Evolutionary conservation across 2,888 invertebrate species (phyloP), one percentile per base, ranked within the genome.

Genomic region (Dermolepida albohirtum): DNA sequence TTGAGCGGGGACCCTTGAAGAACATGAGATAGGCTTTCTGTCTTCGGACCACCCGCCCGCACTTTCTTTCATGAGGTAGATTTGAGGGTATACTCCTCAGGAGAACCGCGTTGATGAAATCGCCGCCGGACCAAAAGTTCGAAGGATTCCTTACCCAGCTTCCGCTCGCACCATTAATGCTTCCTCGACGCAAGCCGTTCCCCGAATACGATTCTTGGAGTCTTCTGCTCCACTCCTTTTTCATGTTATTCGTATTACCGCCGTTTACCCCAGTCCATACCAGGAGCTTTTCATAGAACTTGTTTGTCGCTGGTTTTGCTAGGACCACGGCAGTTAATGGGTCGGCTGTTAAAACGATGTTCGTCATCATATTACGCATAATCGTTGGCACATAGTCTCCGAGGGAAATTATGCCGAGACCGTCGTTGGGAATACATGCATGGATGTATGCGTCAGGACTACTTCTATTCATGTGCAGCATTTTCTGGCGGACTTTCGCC

Each of bases 61-160:
- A 73, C 44, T 49, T 47, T 16, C 73, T 12, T 11, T 63, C 68
- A 2, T 71, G 51, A 12, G 64, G 40, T 1, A 69, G 69, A 8
- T 64, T 64, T 0, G 75, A 76, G 22, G 75, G 74, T 7, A 75
- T 73, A 0, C 71, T 72, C 6, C 74, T 27, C 1, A 76, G 68
- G 50, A 74, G 74, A 0, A 74, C 57, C 0, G 76, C 75, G 8
- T 64, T 69, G 0, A 74, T 64, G 47, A 68, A 77, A 41, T 76
- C 74, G 0, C 22, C 10, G 0, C 76, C 74, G 1, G 72, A 67
- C 77, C 74, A 77, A 41, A 62, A 73, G 0, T 51, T 57, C 0
- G 76, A 75, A 22, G 73, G 72, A 11, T 47, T 16, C 0, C 12
- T 22, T 1, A 71, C 12, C 70, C 67, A 72, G 34, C 8, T 6